Evolutionary conservation across 2,113 vertebrate species (phyloP).

Genomic region (Campylomormyrus tamandua): DNA sequence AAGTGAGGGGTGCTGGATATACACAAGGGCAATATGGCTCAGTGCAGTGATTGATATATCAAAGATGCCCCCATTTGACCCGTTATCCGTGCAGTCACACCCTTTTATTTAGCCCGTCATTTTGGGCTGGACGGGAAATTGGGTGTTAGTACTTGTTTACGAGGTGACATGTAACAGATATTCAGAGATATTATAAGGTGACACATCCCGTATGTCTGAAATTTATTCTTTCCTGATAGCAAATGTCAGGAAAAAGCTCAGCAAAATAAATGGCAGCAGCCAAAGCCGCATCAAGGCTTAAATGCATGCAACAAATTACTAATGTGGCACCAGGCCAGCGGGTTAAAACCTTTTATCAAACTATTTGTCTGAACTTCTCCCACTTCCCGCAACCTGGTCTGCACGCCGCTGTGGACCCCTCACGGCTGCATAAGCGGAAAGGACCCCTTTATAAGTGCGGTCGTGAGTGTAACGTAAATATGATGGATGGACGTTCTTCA

Average conservation of each 20-base stretch:
- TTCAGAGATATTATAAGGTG: background rate
- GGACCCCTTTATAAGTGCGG: background rate
- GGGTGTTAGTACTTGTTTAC: conserved; percentile 9
- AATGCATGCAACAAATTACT: conserved; percentile 35
- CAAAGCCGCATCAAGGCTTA: conserved; percentile 20
- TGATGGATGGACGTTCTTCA: conserved; percentile 7
- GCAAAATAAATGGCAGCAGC: conserved; percentile 36
- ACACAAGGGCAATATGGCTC: background rate
- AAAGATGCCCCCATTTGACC: conserved; percentile 27
- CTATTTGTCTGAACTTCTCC: conserved; percentile 41
- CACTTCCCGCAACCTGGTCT: conserved; percentile 13
- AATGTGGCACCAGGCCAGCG: conserved; percentile 28
- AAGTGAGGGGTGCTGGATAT: background rate
- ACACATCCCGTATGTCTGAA: conserved; percentile 16
- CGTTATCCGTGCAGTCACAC: background rate
- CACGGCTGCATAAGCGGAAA: background rate
- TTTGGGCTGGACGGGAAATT: background rate
- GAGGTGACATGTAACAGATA: background rate
- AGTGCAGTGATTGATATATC: background rate
- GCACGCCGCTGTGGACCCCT: conserved; percentile 22
- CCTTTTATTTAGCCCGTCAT: background rate
- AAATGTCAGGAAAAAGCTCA: conserved; percentile 9
- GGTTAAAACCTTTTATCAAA: conserved; percentile 26
- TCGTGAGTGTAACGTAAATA: background rate
- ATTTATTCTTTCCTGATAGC: conserved; percentile 12